A percentile compares a stretch with the other conserved stretches of the same genome.
These are phyloP conservation scores for Tetrapedia diversipes DNA, from an alignment of 2,888 invertebrate species.

Conservation along the genomic window DNA sequence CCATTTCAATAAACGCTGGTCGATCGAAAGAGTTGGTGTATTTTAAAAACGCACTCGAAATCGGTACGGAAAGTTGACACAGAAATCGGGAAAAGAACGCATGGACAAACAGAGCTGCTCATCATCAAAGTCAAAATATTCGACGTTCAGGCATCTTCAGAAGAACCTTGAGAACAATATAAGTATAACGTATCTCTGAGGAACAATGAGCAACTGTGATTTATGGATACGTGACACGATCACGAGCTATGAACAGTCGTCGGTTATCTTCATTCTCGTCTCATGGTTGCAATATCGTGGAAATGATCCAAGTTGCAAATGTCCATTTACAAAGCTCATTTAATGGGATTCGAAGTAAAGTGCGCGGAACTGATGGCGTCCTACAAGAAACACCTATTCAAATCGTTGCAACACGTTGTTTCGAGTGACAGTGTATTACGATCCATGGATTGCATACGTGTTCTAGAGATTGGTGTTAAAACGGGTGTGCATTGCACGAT, in stretches of 20 bases:
- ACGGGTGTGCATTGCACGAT: constrained; percentile 70
- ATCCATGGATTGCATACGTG: constrained; percentile 71
- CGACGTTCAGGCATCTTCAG: too few species aligned
- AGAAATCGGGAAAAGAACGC: neutral
- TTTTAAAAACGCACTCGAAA: too few species aligned
- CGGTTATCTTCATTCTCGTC: constrained; percentile 52
- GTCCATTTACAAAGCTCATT: constrained; percentile 71
- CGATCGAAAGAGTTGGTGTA: neutral
- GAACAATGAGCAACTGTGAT: constrained; percentile 74
- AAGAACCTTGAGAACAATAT: too few species aligned
- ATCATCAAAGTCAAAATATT: neutral
- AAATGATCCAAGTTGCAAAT: constrained; percentile 71
- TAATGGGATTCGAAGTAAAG: constrained; percentile 77
- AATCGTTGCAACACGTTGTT: constrained; percentile 61
- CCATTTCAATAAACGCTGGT: constrained; percentile 5
- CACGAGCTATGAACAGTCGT: constrained; percentile 69
- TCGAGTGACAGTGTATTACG: constrained; percentile 74
- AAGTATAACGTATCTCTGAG: fast-evolving
- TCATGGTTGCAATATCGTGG: constrained; percentile 58
- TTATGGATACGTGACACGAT: constrained; percentile 76
- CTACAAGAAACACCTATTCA: constrained; percentile 73
- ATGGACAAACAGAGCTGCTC: too few species aligned
- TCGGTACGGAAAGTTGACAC: neutral
- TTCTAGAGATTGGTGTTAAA: constrained; percentile 80
- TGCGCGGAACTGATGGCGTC: constrained; percentile 71